phyloP scores from a whole-genome alignment of 64 coral and sea anemone species.

The Montipora efflorescens region DNA sequence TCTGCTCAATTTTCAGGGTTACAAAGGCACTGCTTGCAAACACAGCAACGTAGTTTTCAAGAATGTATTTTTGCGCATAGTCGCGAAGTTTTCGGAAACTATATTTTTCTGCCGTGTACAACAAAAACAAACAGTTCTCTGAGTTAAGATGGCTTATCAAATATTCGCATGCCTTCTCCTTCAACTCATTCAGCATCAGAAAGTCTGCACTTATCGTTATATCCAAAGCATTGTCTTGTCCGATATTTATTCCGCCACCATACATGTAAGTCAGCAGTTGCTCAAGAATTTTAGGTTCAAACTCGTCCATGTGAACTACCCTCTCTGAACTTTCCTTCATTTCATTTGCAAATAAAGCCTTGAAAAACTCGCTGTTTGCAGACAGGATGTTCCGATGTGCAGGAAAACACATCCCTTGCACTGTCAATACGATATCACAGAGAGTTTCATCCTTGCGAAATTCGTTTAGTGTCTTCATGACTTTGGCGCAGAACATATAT shows the following conservation, averaged over 20 bases:
- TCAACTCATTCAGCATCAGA: slow-evolving; percentile 77
- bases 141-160: slow-evolving; percentile 75
- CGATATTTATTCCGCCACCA: slow-evolving; percentile 64
- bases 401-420: slow-evolving; percentile 52
- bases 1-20: slow-evolving; percentile 50
- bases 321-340: slow-evolving; percentile 89
- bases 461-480: slow-evolving; percentile 74
- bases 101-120: slow-evolving; percentile 85
- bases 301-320: slow-evolving; percentile 73
- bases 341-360: slow-evolving; percentile 82
- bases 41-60: slow-evolving; percentile 76
- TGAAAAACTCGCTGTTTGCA: slow-evolving; percentile 83
- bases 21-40: slow-evolving; percentile 61
- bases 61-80: slow-evolving; percentile 75
- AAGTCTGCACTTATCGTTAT: slow-evolving; percentile 77
- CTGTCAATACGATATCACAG: slow-evolving; percentile 83
- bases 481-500: slow-evolving; percentile 45
- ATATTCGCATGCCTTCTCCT: slow-evolving; percentile 75
- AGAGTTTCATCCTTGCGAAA: slow-evolving; percentile 85
- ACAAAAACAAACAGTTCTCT: slow-evolving; percentile 79
- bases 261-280: slow-evolving; percentile 83
- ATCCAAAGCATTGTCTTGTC: slow-evolving; percentile 69
- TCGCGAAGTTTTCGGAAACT: slow-evolving; percentile 70
- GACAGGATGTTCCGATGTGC: slow-evolving; percentile 85
- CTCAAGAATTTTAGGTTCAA: slow-evolving; percentile 68